A percentile compares a stretch with the other conserved stretches of the same genome.
Conservation (phyloP, 2,797 vertebrate genomes). For the Telmatherina bonti region DNA sequence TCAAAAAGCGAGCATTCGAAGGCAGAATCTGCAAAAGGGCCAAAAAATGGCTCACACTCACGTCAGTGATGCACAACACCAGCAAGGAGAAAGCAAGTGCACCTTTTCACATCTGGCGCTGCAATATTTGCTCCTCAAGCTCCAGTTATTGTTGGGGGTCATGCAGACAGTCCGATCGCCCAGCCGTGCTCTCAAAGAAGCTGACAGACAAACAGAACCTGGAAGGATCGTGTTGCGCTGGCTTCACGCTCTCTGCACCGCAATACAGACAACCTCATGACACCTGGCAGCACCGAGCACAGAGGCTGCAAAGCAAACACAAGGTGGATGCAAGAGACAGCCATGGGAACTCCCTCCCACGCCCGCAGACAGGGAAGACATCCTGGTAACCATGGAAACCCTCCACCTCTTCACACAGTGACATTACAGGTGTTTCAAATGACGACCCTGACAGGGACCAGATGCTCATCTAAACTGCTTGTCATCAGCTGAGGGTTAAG, state of each 20-base stretch:
- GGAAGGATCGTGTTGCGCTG: slow-evolving; percentile 68
- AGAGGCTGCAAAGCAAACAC: slow-evolving; percentile 29
- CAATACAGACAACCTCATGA: slow-evolving; percentile 49
- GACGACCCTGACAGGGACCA: slow-evolving; percentile 55
- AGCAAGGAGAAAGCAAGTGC: background rate
- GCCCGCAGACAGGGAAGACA: slow-evolving; percentile 47
- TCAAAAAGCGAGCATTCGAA: slow-evolving; percentile 36
- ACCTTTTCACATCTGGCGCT: background rate
- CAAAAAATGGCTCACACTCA: slow-evolving; percentile 17
- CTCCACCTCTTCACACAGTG: slow-evolving; percentile 55
- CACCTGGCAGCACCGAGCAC: slow-evolving; percentile 46
- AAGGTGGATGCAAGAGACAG: slow-evolving; percentile 29
- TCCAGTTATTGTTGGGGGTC: slow-evolving; percentile 23
- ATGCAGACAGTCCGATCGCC: slow-evolving; percentile 10
- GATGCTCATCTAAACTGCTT: slow-evolving; percentile 36
- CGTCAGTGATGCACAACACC: slow-evolving; percentile 10
- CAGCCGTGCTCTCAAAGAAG: slow-evolving; percentile 25
- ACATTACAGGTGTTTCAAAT: slow-evolving; percentile 71
- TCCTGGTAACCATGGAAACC: slow-evolving; percentile 81
- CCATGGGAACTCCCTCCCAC: slow-evolving; percentile 59
- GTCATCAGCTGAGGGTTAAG: slow-evolving; percentile 39
- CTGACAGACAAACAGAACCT: slow-evolving; percentile 38
- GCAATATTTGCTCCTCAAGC: slow-evolving; percentile 11
- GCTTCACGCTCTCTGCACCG: slow-evolving; percentile 63
- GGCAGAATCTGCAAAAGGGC: background rate